Evolutionary conservation across 2,113 vertebrate genomes (phyloP).

Genomic region (Peromyscus maniculatus): DNA sequence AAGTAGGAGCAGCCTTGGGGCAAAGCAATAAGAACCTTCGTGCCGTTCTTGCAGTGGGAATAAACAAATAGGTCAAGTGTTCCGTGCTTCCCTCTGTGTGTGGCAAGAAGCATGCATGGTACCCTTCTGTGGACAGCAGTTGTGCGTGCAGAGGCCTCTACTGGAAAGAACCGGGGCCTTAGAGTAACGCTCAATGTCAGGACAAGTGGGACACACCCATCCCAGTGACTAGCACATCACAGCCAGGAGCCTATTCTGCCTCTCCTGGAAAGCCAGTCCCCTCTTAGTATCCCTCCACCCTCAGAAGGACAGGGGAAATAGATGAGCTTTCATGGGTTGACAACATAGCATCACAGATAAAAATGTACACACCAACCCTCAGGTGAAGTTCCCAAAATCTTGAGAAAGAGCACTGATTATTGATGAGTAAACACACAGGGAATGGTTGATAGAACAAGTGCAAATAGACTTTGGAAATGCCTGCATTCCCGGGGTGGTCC

Average conservation of each 20-base stretch:
- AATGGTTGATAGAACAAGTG: background rate
- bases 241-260: background rate
- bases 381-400: background rate
- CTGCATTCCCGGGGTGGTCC: background rate
- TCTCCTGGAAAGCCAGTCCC: background rate
- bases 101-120: background rate
- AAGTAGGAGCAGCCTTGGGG: background rate
- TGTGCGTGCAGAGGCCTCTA: fast-evolving
- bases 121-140: background rate
- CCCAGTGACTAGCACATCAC: background rate
- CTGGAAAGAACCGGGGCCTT: background rate
- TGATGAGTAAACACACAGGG: background rate
- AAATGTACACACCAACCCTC: background rate
- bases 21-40: background rate
- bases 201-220: background rate
- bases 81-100: background rate
- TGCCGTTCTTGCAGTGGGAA: background rate
- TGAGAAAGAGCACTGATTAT: background rate
- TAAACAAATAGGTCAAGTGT: background rate
- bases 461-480: background rate
- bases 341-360: background rate
- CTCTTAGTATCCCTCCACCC: background rate
- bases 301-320: background rate
- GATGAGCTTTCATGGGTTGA: background rate
- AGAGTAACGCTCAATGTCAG: background rate